These are phyloP conservation scores for Myoxocephalus aenaeus DNA, from an alignment of 2,797 vertebrate species.

Conservation along the genomic window DNA sequence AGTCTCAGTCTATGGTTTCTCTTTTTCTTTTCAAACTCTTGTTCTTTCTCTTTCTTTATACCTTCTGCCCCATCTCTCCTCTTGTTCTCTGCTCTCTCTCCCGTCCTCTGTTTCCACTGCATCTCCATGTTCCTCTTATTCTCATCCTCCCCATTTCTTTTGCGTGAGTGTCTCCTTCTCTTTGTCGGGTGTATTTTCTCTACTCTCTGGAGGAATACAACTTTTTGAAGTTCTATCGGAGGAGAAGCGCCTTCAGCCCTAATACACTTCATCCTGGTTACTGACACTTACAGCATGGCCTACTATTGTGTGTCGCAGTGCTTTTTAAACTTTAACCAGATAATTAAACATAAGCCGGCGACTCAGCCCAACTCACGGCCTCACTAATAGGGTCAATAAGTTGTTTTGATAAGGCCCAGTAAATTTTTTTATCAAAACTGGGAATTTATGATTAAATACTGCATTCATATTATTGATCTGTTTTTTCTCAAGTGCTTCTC, in stretches of 20 bases:
- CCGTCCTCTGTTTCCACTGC: slow-evolving; percentile 32
- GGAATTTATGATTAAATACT: not conserved
- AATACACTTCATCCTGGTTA: slow-evolving; percentile 64
- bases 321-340: slow-evolving; percentile 43
- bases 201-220: slow-evolving; percentile 67
- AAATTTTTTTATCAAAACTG: fast-evolving
- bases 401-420: not conserved
- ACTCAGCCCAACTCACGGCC: slow-evolving; percentile 19
- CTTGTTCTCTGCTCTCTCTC: slow-evolving; percentile 23
- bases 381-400: slow-evolving; percentile 14
- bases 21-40: slow-evolving; percentile 31
- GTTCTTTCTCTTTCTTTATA: slow-evolving; percentile 15
- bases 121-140: slow-evolving; percentile 49
- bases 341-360: slow-evolving; percentile 48
- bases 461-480: not conserved
- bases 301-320: slow-evolving; percentile 45
- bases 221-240: slow-evolving; percentile 69
- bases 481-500: not conserved
- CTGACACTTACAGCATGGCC: slow-evolving; percentile 59
- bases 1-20: slow-evolving; percentile 27
- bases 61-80: not conserved
- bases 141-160: slow-evolving; percentile 49
- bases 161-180: slow-evolving; percentile 31
- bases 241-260: slow-evolving; percentile 67
- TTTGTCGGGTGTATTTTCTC: slow-evolving; percentile 47